Base-by-base conservation (phyloP, 1,140 invertebrate genomes). In the Schmidtea mediterranea region DNA sequence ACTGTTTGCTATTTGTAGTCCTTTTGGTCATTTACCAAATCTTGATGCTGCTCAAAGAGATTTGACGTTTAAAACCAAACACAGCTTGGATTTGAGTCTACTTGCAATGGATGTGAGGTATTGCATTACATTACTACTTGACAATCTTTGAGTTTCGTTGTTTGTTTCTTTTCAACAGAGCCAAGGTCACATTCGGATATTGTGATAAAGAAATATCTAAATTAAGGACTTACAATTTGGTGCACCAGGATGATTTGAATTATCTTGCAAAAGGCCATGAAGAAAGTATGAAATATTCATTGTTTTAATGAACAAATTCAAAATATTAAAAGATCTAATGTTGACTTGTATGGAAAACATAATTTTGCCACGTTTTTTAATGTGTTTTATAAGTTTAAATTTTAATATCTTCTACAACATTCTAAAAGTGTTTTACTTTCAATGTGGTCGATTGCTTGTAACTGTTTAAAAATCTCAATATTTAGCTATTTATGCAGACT, bases 31-130 rank as follows among this genome's bases (percentile, higher is more conserved):
- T 10, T 80, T 84, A 2, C 82, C 80, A 40, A 67, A 63, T 13
- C 56, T 64, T 41, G 65, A 67, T 52, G 53, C 62, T 23, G 60
- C 62, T 2, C 59, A 61, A 58, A 82, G 87, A 59, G 84, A 94
- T 69, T 80, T 87, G 50, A 89, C 90, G 76, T 94, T 97, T 69
- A 95, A 95, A 68, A 89, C 82, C 59, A 95, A 95, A 71, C 90
- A 95, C 70, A 92, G 92, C 63, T 73, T 97, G 47, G 87, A 95
- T 67, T 73, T 97, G 21, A 76, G 80, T 43, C 73, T 92, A 36
- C 78, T 94, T 43, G 90, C 83, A 2, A 92, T 97, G 80, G 90
- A 97, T 67, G 18, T 48, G 26, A 1, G 36, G 24, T 52, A 18
- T 1, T 32, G 36, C 21, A 19, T 43, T 12, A 26, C n/a, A 13